Percentiles rank a stretch among this genome's conserved stretches.
phyloP scores from a whole-genome alignment of 2,113 vertebrate species.

The Lepisosteus oculatus region DNA sequence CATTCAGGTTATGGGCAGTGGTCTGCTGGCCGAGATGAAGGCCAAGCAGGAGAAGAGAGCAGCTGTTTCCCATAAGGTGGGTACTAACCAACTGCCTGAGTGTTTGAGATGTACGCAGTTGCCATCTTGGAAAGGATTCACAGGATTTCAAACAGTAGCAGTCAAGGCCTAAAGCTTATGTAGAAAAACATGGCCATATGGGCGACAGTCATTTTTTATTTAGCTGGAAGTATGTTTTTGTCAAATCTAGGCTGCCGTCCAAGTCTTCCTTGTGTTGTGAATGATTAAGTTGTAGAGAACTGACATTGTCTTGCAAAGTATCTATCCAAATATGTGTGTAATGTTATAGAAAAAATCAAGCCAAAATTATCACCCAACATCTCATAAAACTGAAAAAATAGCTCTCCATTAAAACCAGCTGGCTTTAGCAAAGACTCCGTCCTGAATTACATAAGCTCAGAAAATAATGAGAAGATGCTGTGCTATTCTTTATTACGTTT shows the following conservation, averaged over 20 bases:
- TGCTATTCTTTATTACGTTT: no score
- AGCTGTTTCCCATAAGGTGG: conserved; percentile 78
- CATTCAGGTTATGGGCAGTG: conserved; percentile 88
- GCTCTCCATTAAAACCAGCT: no score
- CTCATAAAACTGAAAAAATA: no score
- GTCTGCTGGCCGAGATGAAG: conserved; percentile 92
- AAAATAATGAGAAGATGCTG: no score
- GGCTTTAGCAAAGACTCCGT: no score
- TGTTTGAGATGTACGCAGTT: not conserved
- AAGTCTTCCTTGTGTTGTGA: not conserved
- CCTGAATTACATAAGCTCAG: no score
- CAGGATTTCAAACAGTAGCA: no score
- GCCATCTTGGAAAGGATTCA: not conserved
- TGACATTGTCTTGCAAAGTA: not conserved
- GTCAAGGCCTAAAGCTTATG: no score
- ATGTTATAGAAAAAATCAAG: not conserved
- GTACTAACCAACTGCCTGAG: conserved; percentile 15
- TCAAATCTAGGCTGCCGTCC: not conserved
- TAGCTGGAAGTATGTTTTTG: no score
- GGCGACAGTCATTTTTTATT: not conserved
- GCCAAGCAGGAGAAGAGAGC: conserved; percentile 93
- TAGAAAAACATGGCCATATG: not conserved
- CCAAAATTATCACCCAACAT: no score
- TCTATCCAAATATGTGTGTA: not conserved
- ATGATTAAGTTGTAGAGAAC: not conserved